These are phyloP conservation scores for Drosophila ohnishii DNA, from an alignment of 1,140 invertebrate species.

Conservation along the genomic window DNA sequence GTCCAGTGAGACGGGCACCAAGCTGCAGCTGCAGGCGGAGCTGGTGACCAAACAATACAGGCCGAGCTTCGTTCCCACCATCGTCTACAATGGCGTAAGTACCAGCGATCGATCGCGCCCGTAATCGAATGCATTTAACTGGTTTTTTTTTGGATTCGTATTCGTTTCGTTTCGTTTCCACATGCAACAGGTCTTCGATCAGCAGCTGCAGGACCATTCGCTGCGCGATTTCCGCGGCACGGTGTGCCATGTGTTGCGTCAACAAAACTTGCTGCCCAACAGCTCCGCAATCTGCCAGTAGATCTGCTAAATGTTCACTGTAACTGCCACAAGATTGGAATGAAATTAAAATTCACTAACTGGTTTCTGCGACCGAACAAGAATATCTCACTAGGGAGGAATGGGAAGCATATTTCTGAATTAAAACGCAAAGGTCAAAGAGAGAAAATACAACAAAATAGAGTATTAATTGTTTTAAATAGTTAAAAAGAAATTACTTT, in stretches of 20 bases:
- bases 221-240: constrained; percentile 70
- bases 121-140: constrained; percentile 50
- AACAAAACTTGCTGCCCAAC: constrained; percentile 49
- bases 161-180: constrained; percentile 32
- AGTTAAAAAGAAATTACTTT: not conserved
- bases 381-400: constrained; percentile 16
- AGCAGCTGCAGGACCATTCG: constrained; percentile 77
- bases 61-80: constrained; percentile 86
- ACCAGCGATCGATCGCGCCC: constrained; percentile 14
- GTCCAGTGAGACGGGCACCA: constrained; percentile 80
- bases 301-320: constrained; percentile 31
- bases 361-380: constrained; percentile 30
- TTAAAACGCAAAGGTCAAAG: constrained; percentile 12
- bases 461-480: not conserved
- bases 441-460: not conserved
- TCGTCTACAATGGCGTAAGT: constrained; percentile 84
- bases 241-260: constrained; percentile 67
- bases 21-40: constrained; percentile 84
- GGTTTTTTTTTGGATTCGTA: constrained; percentile 41
- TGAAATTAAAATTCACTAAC: constrained; percentile 44
- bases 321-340: constrained; percentile 41
- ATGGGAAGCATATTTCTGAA: not conserved
- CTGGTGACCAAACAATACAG: constrained; percentile 83
- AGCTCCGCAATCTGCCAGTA: constrained; percentile 55
- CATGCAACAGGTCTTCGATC: constrained; percentile 74